These are phyloP conservation scores for Ormyrus thymus DNA, from an alignment of 2,888 invertebrate species.

Conservation along the genomic window DNA sequence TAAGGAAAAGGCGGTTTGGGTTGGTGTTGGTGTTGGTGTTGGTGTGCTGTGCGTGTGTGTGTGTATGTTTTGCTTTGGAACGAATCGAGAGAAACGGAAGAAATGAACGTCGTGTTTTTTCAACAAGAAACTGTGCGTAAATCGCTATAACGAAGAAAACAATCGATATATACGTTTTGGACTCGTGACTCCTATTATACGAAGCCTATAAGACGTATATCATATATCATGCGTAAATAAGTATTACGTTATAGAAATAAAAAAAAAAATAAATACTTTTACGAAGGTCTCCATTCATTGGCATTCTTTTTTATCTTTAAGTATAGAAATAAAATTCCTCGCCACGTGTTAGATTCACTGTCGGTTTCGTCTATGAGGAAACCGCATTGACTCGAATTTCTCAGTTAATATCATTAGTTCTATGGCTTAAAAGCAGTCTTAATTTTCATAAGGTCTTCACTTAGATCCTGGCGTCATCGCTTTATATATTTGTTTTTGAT, in stretches of 20 bases:
- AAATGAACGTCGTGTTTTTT: constrained; percentile 16
- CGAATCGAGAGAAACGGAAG: constrained; percentile 37
- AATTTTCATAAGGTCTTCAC: constrained; percentile 64
- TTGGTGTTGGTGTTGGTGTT: not conserved
- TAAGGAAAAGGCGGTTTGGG: constrained; percentile 14
- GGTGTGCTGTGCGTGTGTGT: constrained; percentile 8
- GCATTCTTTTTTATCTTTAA: constrained; percentile 48
- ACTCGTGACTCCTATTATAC: constrained; percentile 14
- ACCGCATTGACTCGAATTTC: constrained; percentile 60
- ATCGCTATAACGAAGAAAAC: constrained; percentile 27
- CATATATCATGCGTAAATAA: constrained; percentile 36
- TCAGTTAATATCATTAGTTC: constrained; percentile 67
- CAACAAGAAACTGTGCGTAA: constrained; percentile 41
- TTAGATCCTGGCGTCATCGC: constrained; percentile 41
- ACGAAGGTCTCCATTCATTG: constrained; percentile 46
- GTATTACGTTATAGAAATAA: constrained; percentile 42
- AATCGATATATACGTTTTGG: constrained; percentile 36
- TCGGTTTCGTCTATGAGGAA: constrained; percentile 32
- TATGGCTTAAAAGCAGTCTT: constrained; percentile 70
- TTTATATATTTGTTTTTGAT: constrained; percentile 4
- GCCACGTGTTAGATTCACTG: constrained; percentile 35
- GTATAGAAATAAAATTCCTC: constrained; percentile 55
- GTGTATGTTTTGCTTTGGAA: constrained; percentile 22
- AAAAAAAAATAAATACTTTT: constrained; percentile 59
- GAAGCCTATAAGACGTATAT: constrained; percentile 37